A percentile compares a stretch with the other conserved stretches of the same genome.
Conservation (phyloP, 2,888 invertebrate species). For the Poecilus cupreus region DNA sequence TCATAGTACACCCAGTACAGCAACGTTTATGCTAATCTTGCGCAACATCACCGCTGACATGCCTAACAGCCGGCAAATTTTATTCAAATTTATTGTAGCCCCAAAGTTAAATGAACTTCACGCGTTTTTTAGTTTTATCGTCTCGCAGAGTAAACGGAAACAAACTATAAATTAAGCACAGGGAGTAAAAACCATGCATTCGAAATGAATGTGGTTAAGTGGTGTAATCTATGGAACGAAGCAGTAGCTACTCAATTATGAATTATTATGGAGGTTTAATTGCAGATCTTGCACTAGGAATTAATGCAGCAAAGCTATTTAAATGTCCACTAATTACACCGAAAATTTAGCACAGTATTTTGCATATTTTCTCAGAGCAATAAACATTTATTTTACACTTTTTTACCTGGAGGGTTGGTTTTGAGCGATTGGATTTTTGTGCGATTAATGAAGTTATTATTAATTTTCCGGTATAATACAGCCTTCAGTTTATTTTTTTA, state of each 20-base stretch:
- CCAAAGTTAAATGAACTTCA: constrained; percentile 44
- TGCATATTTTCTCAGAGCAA: background rate
- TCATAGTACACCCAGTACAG: background rate
- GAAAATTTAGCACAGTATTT: background rate
- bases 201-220: constrained; percentile 29
- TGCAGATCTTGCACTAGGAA: background rate
- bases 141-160: constrained; percentile 39
- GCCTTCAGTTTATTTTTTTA: no score
- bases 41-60: background rate
- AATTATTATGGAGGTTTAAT: constrained; percentile 21
- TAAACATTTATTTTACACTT: background rate
- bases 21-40: background rate
- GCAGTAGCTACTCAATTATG: constrained; percentile 5
- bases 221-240: constrained; percentile 32
- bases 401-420: background rate
- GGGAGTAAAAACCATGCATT: constrained; percentile 2
- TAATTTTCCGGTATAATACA: no score
- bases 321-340: background rate
- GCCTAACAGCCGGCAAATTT: constrained; percentile 34
- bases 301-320: background rate
- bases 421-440: background rate
- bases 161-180: constrained; percentile 36
- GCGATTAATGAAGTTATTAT: no score
- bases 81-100: constrained; percentile 45
- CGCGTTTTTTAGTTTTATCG: constrained; percentile 28